Conservation (phyloP, 2,888 invertebrate genomes). For the Melitaea athalia region DNA sequence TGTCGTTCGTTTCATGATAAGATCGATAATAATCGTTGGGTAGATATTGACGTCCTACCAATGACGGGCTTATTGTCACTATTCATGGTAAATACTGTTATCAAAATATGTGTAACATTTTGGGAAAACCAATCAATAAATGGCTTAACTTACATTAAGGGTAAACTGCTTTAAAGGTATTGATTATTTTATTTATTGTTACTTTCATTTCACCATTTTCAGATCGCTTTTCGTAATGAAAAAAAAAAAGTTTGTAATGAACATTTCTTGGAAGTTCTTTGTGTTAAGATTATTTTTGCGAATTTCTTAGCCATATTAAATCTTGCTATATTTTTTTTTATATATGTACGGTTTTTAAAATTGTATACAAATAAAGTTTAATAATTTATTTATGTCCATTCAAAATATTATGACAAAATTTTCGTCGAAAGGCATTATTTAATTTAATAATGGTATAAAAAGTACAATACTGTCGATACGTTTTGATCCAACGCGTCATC, state of each 20-base stretch:
- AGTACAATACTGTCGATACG: not conserved
- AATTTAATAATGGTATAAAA: not conserved
- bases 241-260: not conserved
- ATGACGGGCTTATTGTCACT: not conserved
- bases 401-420: too few relatives aligned
- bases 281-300: not conserved
- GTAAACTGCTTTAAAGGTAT: too few relatives aligned
- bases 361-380: too few relatives aligned
- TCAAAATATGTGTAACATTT: not conserved
- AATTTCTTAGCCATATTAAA: too few relatives aligned
- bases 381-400: too few relatives aligned
- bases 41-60: not conserved
- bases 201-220: not conserved
- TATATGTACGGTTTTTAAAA: too few relatives aligned
- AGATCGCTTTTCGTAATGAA: not conserved
- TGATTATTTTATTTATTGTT: not conserved
- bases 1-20: not conserved
- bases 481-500: constrained; percentile 13
- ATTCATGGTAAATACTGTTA: not conserved
- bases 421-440: not conserved
- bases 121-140: not conserved
- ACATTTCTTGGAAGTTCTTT: not conserved
- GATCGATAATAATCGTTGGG: not conserved
- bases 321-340: too few relatives aligned
- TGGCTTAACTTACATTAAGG: too few relatives aligned